Conservation (phyloP, 53 echinoderm and acorn worm species). For the Pentamera pediparva region DNA sequence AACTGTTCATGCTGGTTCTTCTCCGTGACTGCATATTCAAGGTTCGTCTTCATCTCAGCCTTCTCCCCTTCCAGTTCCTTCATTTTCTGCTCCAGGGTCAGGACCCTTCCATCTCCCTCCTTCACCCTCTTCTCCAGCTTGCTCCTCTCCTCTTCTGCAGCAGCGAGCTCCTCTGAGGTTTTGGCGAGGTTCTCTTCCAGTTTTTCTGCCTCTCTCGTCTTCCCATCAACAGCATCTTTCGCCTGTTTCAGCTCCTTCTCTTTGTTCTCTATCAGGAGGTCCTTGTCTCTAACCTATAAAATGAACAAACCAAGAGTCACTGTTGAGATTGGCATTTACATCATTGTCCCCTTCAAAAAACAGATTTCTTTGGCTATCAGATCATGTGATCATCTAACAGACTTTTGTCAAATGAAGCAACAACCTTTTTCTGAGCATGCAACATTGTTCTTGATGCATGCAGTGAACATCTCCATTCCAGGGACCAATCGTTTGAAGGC, state of each 20-base stretch:
- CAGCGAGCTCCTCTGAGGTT: conserved; percentile 25
- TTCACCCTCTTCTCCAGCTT: conserved; percentile 24
- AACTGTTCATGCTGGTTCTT: conserved; percentile 25
- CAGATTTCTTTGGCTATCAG: no score
- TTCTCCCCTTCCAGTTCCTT: conserved; percentile 36
- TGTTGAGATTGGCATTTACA: no score
- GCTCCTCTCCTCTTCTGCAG: conserved; percentile 10
- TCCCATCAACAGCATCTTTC: background rate
- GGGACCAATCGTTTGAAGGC: no score
- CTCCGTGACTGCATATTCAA: conserved; percentile 4
- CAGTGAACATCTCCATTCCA: no score
- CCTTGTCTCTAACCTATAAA: conserved; percentile 48
- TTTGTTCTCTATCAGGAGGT: conserved; percentile 51
- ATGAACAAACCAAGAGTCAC: no score
- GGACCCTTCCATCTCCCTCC: background rate
- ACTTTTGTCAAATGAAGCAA: no score
- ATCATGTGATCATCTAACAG: no score
- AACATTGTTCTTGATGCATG: no score
- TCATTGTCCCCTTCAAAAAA: no score
- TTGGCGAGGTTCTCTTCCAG: conserved; percentile 34
- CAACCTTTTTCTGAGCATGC: no score
- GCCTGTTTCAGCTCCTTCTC: conserved; percentile 47
- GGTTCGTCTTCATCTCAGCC: conserved; percentile 21
- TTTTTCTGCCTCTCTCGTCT: conserved; percentile 30
- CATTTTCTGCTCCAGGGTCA: conserved; percentile 6